These are phyloP conservation scores for Cordilura impudica DNA, from an alignment of 2,888 invertebrate genomes.

Conservation along the genomic window DNA sequence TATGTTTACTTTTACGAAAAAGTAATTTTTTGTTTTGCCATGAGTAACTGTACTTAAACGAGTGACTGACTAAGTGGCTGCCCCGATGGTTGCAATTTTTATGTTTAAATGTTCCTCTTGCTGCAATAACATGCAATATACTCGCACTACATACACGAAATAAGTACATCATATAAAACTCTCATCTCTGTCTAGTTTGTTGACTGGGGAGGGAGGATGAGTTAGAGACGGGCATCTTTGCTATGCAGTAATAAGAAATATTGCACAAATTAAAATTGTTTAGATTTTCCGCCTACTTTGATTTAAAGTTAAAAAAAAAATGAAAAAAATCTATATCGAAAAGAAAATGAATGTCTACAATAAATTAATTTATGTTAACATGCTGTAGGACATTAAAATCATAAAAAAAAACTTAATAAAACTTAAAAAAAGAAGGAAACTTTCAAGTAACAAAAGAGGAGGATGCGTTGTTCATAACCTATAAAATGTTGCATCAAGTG, in stretches of 20 bases:
- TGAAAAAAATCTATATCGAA: constrained; percentile 22
- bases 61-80: constrained; percentile 44
- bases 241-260: constrained; percentile 55
- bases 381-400: constrained; percentile 59
- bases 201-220: constrained; percentile 18
- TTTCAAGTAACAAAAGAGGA: not conserved
- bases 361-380: constrained; percentile 65
- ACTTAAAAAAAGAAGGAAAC: not conserved
- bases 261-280: constrained; percentile 63
- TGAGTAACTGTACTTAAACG: constrained; percentile 24
- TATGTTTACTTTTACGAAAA: no score
- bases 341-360: constrained; percentile 59
- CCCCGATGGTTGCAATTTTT: constrained; percentile 11
- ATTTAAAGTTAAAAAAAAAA: constrained; percentile 44
- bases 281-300: constrained; percentile 64
- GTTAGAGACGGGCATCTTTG: not conserved
- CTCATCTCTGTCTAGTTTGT: not conserved
- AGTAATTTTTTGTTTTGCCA: no score
- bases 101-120: constrained; percentile 16
- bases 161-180: not conserved
- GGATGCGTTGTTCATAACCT: constrained; percentile 34
- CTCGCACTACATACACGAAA: constrained; percentile 3
- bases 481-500: constrained; percentile 24
- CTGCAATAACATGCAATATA: constrained; percentile 46
- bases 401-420: not conserved